Conservation (phyloP, 2,888 invertebrate genomes). For the Syritta pipiens region DNA sequence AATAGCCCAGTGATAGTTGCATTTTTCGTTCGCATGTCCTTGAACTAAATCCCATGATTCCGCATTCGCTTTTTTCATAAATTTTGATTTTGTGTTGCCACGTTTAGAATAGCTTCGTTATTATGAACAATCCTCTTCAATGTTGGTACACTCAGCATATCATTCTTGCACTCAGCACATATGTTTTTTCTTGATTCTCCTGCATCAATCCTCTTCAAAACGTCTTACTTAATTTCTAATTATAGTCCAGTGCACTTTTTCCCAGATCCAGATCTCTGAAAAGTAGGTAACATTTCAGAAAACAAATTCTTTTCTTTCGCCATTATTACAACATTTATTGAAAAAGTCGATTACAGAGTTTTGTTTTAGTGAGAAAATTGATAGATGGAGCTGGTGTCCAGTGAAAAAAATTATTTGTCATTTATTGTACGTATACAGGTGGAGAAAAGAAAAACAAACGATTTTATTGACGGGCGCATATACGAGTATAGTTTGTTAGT, state of each 20-base stretch:
- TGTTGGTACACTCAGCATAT: not conserved
- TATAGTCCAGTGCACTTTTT: not conserved
- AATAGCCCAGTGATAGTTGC: no score
- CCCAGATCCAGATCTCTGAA: not conserved
- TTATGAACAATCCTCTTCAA: not conserved
- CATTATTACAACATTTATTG: not conserved
- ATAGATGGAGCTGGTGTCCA: not conserved
- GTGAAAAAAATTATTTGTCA: not conserved
- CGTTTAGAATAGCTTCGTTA: not conserved
- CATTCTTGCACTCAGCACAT: not conserved
- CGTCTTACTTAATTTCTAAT: not conserved
- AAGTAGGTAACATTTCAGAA: not conserved
- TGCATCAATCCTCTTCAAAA: not conserved
- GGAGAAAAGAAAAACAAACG: not conserved
- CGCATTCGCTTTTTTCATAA: not conserved
- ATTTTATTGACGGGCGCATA: not conserved
- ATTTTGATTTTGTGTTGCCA: not conserved
- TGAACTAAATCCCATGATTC: no score
- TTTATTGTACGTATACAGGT: not conserved
- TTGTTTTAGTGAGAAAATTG: not conserved
- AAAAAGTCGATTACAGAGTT: not conserved
- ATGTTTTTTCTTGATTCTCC: not conserved
- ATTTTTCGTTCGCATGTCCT: no score
- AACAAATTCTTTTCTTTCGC: not conserved
- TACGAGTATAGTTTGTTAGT: no score